Conservation (phyloP, 2,797 vertebrate species). For the Chlorospingus flavigularis region DNA sequence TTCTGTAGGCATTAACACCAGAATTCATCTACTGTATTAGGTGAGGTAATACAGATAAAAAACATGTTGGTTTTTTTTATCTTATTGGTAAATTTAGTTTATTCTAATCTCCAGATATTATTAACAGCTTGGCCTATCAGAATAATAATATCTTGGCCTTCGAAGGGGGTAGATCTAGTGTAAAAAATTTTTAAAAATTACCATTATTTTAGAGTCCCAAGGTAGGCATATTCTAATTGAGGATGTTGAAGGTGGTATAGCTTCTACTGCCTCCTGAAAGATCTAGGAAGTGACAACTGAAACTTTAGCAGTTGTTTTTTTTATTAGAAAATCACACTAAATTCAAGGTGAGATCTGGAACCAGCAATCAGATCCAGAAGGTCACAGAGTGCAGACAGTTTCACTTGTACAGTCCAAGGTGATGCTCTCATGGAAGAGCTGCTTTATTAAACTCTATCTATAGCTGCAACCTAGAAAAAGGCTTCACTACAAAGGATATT, state of each 20-base stretch:
- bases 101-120: neutral
- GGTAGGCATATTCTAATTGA: neutral
- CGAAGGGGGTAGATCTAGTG: accelerated
- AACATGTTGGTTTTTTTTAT: accelerated
- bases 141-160: neutral
- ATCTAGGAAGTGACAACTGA: neutral
- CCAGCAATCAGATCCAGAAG: neutral
- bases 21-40: neutral
- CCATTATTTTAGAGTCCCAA: neutral
- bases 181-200: accelerated
- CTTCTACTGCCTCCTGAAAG: neutral
- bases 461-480: neutral
- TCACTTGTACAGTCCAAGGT: neutral
- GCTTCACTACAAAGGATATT: neutral
- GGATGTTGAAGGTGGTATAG: neutral
- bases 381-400: neutral
- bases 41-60: neutral
- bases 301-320: neutral
- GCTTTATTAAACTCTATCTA: neutral
- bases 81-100: neutral
- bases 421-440: neutral
- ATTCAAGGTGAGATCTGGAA: neutral
- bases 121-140: neutral
- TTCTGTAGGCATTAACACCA: neutral
- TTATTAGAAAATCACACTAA: neutral